A percentile compares a stretch with the other conserved stretches of the same genome.
Conservation (phyloP, 2,888 invertebrate genomes). For the Oscheius myriophilus region DNA sequence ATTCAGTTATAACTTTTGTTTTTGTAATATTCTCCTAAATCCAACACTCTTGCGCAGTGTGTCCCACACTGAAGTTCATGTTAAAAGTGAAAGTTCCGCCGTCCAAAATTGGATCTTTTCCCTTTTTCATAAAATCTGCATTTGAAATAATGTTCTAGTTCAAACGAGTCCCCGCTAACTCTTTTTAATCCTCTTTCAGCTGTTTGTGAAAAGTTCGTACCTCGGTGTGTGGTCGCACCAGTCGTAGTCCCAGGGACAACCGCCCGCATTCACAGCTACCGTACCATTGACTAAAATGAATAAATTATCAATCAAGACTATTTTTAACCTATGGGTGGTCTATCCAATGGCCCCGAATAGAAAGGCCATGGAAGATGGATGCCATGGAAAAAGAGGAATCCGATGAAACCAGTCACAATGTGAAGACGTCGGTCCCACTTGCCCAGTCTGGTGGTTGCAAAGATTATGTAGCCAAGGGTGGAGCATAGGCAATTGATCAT, state of each 20-base stretch:
- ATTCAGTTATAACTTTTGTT: too few relatives aligned
- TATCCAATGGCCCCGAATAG: constrained; percentile 36
- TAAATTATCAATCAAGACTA: not conserved
- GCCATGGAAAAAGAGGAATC: constrained; percentile 40
- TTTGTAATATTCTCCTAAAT: too few relatives aligned
- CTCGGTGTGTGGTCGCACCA: constrained; percentile 40
- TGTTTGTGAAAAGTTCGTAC: not conserved
- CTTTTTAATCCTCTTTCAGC: too few relatives aligned
- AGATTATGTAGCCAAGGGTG: constrained; percentile 37
- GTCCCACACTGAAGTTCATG: too few relatives aligned
- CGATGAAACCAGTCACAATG: constrained; percentile 39
- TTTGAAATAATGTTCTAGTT: too few relatives aligned
- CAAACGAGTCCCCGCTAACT: too few relatives aligned
- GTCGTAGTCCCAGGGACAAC: constrained; percentile 41
- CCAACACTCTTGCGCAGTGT: too few relatives aligned
- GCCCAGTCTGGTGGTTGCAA: constrained; percentile 45
- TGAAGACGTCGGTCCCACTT: constrained; percentile 39
- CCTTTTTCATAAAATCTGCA: too few relatives aligned
- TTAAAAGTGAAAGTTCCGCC: too few relatives aligned
- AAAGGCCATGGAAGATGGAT: constrained; percentile 49
- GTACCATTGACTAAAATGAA: constrained; percentile 1
- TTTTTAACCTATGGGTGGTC: constrained; percentile 37
- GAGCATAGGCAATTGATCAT: constrained; percentile 38
- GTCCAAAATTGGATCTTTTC: too few relatives aligned
- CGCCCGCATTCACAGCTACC: constrained; percentile 26